Evolutionary conservation across 2,797 vertebrate genomes (phyloP), one percentile per base, ranked within the genome.

Genomic region (Micrastur ruficollis): DNA sequence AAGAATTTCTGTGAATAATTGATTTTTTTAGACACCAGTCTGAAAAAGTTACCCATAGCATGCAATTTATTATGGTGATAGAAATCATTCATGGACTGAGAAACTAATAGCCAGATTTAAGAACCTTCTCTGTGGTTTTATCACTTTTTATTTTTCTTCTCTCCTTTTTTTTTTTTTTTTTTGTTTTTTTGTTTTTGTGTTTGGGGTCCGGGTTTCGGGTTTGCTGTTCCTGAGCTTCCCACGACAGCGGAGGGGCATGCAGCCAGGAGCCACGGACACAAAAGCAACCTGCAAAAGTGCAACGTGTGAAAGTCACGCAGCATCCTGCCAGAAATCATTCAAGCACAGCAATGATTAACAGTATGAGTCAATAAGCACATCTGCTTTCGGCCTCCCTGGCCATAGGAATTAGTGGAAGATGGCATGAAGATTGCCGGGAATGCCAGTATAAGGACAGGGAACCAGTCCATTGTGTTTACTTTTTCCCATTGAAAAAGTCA

Each of bases 1-100:
- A 91, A 73, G 81, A 87, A 95, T 73, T 93, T 46, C 87, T 90
- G 66, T 88, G 75, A 94, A 91, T 92, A 95, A 88, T 12, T 95
- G 76, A 90, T 86, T 55, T 75, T 79, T 94, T 94, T 55, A 94
- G 92, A 84, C 82, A 84, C 18, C 49, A 46, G 76, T 61, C 89
- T 90, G 65, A 83, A 86, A 68, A 61, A 93, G 79, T 83, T 68
- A 88, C 59, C 86, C 90, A 79, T 6, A 67, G 52, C 9, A 53
- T 18, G 27, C 50, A 20, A 70, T 81, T 91, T 75, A 72, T 87
- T 72, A 36, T 11, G 61, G 63, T 26, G 74, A 67, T 9, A 58
- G 55, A 89, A 89, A 81, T 89, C 56, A 80, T 42, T 76, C 53
- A n/a, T 0, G 21, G 52, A 26, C 50, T 70, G 55, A 90, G 85